Evolutionary conservation across 2,797 vertebrate genomes (phyloP).

Genomic region (Sylvilagus floridanus): DNA sequence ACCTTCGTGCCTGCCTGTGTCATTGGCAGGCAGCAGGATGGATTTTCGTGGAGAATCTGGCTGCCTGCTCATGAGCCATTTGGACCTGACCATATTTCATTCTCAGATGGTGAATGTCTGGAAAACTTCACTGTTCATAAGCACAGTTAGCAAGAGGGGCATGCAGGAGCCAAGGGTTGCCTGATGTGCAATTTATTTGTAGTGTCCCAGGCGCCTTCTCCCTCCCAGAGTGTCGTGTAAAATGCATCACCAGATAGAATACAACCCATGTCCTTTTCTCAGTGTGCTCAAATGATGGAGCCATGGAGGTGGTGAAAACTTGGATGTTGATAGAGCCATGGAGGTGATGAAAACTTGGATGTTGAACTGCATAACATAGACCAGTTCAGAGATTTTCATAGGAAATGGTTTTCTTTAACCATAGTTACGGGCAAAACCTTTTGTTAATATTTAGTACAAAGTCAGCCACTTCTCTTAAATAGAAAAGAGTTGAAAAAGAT

Average conservation of each 20-base stretch:
- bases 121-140: slow-evolving; percentile 50
- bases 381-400: slow-evolving; percentile 2
- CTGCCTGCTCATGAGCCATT: slow-evolving; percentile 28
- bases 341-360: background rate
- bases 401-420: slow-evolving; percentile 1
- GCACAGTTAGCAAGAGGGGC: slow-evolving; percentile 37
- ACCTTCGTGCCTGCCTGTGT: background rate
- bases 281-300: slow-evolving; percentile 11
- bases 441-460: background rate
- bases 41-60: slow-evolving; percentile 58
- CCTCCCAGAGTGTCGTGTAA: background rate
- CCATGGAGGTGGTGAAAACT: background rate
- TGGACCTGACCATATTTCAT: slow-evolving; percentile 47
- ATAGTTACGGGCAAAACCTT: background rate
- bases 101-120: slow-evolving; percentile 24
- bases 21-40: slow-evolving; percentile 44
- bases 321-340: background rate
- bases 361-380: slow-evolving; percentile 11
- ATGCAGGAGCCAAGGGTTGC: background rate
- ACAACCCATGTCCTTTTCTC: background rate
- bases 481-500: background rate
- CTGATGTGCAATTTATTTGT: background rate
- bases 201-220: background rate
- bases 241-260: background rate
- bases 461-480: background rate